phyloP scores from a whole-genome alignment of 2,888 invertebrate genomes.

The Habroteleia sp. region DNA sequence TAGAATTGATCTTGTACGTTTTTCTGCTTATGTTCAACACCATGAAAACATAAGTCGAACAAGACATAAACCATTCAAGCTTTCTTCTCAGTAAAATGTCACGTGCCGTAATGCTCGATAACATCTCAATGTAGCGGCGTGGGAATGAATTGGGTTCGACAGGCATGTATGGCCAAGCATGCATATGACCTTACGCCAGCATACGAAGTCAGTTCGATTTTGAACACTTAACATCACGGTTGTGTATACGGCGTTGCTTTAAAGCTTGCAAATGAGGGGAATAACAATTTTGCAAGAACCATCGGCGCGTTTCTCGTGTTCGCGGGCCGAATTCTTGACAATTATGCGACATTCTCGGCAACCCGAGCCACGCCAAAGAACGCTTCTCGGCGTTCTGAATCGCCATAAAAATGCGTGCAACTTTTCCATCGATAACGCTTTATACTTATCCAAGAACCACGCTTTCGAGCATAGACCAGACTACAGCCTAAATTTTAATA shows the following conservation, averaged over 20 bases:
- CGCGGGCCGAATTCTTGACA: conserved; percentile 70
- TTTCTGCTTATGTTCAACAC: no score
- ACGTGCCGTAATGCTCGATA: conserved; percentile 68
- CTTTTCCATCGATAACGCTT: conserved; percentile 46
- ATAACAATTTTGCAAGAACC: conserved; percentile 68
- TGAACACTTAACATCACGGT: conserved; percentile 49
- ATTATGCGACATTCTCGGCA: conserved; percentile 70
- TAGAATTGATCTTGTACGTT: no score
- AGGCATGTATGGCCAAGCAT: conserved; percentile 34
- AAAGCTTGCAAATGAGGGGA: conserved; percentile 71
- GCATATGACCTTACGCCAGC: conserved; percentile 28
- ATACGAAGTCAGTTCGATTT: conserved; percentile 56
- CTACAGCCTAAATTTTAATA: no score
- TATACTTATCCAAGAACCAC: conserved; percentile 25
- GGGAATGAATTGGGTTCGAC: conserved; percentile 53
- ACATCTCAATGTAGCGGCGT: conserved; percentile 77
- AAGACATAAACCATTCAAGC: conserved; percentile 32
- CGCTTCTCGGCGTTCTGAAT: conserved; percentile 51
- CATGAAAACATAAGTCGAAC: conserved; percentile 16
- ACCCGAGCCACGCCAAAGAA: conserved; percentile 59
- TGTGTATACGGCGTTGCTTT: conserved; percentile 50
- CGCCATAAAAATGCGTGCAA: conserved; percentile 58
- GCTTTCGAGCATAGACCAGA: conserved; percentile 29
- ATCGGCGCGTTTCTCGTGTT: conserved; percentile 63
- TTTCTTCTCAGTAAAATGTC: conserved; percentile 50